Evolutionary conservation across 1,140 invertebrate genomes (phyloP), one percentile per base, ranked within the genome.

Genomic region (Drosophila pseudoobscura): DNA sequence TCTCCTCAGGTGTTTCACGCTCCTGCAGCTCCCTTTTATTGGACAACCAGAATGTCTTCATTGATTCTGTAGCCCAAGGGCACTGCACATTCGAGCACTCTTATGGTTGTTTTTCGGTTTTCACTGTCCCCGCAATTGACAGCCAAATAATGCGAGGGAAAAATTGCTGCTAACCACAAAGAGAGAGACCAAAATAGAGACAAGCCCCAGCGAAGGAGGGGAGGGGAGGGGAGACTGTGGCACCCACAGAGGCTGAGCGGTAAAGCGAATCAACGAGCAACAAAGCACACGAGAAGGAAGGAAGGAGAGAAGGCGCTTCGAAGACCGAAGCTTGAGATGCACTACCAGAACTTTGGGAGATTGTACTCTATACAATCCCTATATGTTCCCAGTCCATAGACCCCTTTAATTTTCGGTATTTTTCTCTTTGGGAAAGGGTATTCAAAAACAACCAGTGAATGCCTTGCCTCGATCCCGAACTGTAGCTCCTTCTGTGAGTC

Each of bases 121-220:
- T 13, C 52, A 75, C 58, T 62, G 55, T 41, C 64, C 11, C 41
- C 26, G 39, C 9, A 82, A 78, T 75, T 69, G 79, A 83, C 79
- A 78, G 50, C 57, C 17, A 62, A 82, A 82, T 75, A 80, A 59
- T 61, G 31, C 79, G 31, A 60, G 24, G 22, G 13, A 75, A 66
- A 79, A 83, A 75, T 75, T 63, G 75, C 56, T 51, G n/a, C 53
- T 70, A 55, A 58, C 53, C 50, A 39, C 71, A 55, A 39, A 43
- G 26, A 51, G 13, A 29, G 39, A 57, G 9, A 56, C 35, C 35
- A 39, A 39, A 39, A 39, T 39, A 39, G 35, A 13, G 35, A 13
- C 35, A 39, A 39, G 11, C 35, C 35, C 9, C 11, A 13, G 9
- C 35, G 35, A 39, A 2, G 15, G 15, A 15, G 15, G 15, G 15